Base-by-base conservation (phyloP, 2,888 invertebrate genomes). In the Temnothorax unifasciatus region DNA sequence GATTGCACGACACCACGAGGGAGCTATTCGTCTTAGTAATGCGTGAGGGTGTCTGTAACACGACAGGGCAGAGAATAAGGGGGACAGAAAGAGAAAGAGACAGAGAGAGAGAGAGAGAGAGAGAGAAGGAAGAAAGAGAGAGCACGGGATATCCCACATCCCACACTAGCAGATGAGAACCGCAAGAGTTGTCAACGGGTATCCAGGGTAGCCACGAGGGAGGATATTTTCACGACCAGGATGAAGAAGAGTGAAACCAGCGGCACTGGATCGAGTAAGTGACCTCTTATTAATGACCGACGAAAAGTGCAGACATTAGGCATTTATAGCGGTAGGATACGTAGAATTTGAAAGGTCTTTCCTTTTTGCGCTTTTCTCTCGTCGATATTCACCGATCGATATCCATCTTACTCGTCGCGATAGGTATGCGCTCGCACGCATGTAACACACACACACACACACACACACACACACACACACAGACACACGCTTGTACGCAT, bases 11-110 rank as follows among this genome's bases (percentile, higher is more conserved):
- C 90, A 89, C 86, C 89, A 82, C 87, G 79, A 74, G 90, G 91
- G 90, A 91, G 88, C 90, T 87, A 92, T 92, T 89, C 89, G 90
- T 91, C 90, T 92, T 91, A 82, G 90, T 91, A 89, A 90, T 89
- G 89, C 89, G 86, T 82, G 86, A 85, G 83, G 85, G 85, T 87
- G 79, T 86, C 82, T 86, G 68, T 82, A 74, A 86, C 85, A 81
- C 77, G 83, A 83, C 61, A 83, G 61, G 34, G 59, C 13, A 57
- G 83, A 64, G 25, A 81, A 63, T 18, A 11, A 18, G 21, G 75
- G 21, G 29, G n/a, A 63, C 44, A 54, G 29, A 68, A 25, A 41
- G 61, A 59, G 38, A 47, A 52, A 83, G 71, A 84, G 81, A 85
- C 82, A 71, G 77, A 87, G 85, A 76, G 81, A 54, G 85, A 74